A percentile compares a stretch with the other conserved stretches of the same genome.
These are phyloP conservation scores for Motacilla alba DNA, from an alignment of 2,113 vertebrate species.

Conservation along the genomic window DNA sequence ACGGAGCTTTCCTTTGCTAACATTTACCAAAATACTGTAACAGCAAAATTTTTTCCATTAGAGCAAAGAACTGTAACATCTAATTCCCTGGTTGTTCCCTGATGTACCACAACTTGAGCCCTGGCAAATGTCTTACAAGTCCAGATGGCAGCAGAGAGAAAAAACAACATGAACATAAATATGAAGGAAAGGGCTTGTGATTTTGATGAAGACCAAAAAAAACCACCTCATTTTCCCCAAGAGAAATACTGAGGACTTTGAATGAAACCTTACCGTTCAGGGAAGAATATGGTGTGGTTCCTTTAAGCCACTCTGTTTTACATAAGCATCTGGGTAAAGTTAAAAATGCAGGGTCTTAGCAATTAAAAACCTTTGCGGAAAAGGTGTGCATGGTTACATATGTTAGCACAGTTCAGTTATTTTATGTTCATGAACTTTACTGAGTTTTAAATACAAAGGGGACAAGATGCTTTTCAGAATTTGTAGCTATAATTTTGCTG, in stretches of 20 bases:
- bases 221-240: neutral
- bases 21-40: neutral
- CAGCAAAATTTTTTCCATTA: neutral
- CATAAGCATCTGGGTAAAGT: neutral
- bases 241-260: neutral
- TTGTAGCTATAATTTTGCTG: neutral
- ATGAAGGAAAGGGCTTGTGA: neutral
- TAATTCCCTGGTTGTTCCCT: neutral
- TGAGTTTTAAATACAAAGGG: neutral
- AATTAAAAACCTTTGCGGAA: neutral
- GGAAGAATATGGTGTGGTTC: neutral
- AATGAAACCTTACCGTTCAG: neutral
- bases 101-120: neutral
- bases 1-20: neutral
- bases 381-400: neutral
- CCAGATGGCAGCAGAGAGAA: neutral
- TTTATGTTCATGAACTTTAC: neutral
- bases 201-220: neutral
- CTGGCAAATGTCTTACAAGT: neutral
- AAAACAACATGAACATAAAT: neutral
- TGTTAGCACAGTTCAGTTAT: neutral
- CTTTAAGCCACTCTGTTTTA: neutral
- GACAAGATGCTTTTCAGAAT: neutral
- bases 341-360: neutral
- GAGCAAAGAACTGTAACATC: neutral